A percentile compares a stretch with the other conserved stretches of the same genome.
Evolutionary conservation across 2,797 vertebrate species (phyloP).

Genomic region (Falco rusticolus): DNA sequence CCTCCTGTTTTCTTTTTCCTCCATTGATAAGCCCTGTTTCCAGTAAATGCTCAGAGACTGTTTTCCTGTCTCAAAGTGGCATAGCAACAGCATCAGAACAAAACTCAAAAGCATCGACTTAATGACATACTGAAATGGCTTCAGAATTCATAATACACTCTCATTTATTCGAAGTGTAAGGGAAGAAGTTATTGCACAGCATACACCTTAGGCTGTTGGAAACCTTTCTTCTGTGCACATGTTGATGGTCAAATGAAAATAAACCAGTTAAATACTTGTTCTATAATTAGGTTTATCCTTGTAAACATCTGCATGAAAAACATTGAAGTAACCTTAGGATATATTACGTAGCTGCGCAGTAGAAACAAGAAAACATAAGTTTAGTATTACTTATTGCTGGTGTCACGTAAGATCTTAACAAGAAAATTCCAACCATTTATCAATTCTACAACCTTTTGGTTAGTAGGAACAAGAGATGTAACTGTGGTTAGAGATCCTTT

Average conservation of each 20-base stretch:
- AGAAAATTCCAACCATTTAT: background rate
- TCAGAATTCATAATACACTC: background rate
- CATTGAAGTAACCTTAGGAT: background rate
- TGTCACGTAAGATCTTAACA: background rate
- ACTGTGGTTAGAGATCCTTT: background rate
- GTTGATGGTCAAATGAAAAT: background rate
- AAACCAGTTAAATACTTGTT: background rate
- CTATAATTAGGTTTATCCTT: constrained; percentile 1
- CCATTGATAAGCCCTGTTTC: background rate
- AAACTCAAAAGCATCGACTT: constrained; percentile 15
- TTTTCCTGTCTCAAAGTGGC: constrained; percentile 26
- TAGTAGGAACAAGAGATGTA: background rate
- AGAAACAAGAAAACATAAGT: background rate
- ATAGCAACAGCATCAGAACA: constrained; percentile 48
- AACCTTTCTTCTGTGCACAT: background rate
- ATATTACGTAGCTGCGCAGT: background rate
- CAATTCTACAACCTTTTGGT: background rate
- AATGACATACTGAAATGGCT: background rate
- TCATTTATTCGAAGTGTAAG: background rate
- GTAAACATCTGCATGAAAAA: background rate
- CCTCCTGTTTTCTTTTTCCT: background rate
- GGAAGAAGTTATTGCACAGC: background rate
- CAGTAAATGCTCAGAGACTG: constrained; percentile 29
- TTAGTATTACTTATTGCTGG: background rate
- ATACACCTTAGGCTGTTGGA: background rate